Evolutionary conservation across 1,140 invertebrate species (phyloP).

Genomic region (Chrysomallon squamiferum): DNA sequence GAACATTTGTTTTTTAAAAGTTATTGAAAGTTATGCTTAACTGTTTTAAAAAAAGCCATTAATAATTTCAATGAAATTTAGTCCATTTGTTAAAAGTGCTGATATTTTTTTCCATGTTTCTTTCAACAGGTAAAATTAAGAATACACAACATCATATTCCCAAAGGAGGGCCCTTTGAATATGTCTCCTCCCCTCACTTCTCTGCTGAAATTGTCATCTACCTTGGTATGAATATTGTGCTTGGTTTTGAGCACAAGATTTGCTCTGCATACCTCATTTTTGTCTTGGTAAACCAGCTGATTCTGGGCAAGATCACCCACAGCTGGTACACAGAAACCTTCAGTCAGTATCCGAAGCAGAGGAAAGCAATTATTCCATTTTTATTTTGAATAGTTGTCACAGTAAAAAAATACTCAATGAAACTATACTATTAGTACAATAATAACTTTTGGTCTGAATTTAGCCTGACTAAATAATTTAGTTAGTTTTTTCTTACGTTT

Average conservation of each 20-base stretch:
- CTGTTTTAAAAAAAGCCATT: too few species aligned
- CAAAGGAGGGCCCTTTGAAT: constrained; percentile 13
- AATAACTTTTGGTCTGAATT: too few species aligned
- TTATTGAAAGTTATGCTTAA: too few species aligned
- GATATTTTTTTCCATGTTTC: too few species aligned
- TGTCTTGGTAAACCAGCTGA: constrained; percentile 13
- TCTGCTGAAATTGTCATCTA: constrained; percentile 17
- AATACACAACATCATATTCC: constrained; percentile 4
- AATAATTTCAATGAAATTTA: too few species aligned
- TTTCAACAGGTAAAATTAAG: not conserved
- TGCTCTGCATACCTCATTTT: constrained; percentile 5
- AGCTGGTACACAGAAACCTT: constrained; percentile 13
- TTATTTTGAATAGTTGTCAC: not conserved
- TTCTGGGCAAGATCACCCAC: constrained; percentile 1
- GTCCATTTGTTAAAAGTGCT: too few species aligned
- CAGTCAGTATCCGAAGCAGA: not conserved
- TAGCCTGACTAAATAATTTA: too few species aligned
- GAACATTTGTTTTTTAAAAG: too few species aligned
- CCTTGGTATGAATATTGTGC: constrained; percentile 9
- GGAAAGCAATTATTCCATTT: constrained; percentile 2
- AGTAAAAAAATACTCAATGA: too few species aligned
- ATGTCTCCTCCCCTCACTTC: constrained; percentile 20
- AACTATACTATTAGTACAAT: too few species aligned
- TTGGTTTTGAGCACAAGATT: constrained; percentile 7
- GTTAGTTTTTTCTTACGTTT: too few species aligned